Evolutionary conservation across 2,113 vertebrate species (phyloP).

Genomic region (Vicugna pacos): DNA sequence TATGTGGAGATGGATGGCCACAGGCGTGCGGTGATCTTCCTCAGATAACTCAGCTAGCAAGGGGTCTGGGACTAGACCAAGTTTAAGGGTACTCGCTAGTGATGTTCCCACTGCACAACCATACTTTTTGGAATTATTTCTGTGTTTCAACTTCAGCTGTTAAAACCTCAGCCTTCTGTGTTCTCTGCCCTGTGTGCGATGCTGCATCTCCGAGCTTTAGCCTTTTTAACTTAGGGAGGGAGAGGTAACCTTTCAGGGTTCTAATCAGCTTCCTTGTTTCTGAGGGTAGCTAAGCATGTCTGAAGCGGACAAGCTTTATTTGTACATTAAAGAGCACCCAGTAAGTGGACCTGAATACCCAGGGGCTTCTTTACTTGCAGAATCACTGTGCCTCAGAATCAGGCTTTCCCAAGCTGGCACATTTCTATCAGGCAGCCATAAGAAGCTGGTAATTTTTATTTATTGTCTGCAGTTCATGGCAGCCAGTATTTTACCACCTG

Average conservation of each 20-base stretch:
- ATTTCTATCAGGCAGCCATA: slow-evolving; percentile 78
- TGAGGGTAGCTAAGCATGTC: neutral
- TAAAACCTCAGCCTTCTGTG: neutral
- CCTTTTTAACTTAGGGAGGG: neutral
- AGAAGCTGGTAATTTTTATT: slow-evolving; percentile 80
- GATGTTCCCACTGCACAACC: neutral
- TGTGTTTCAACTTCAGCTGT: neutral
- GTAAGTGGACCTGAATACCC: neutral
- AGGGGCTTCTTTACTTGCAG: slow-evolving; percentile 9
- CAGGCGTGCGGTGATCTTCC: neutral
- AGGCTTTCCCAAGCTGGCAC: slow-evolving; percentile 53
- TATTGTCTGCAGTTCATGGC: slow-evolving; percentile 80
- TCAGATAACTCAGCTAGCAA: neutral
- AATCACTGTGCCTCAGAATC: slow-evolving; percentile 40
- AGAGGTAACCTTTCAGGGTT: neutral
- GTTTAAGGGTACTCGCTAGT: neutral
- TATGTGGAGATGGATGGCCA: neutral
- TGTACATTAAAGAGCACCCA: slow-evolving; percentile 53
- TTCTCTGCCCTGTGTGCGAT: neutral
- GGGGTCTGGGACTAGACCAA: neutral
- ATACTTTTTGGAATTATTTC: neutral
- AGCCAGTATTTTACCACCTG: slow-evolving; percentile 88
- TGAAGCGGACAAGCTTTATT: slow-evolving; percentile 15
- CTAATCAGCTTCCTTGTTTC: neutral
- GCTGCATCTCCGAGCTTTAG: neutral